Evolutionary conservation across 2,113 vertebrate species (phyloP), one percentile per base, ranked within the genome.

Genomic region (Buteo buteo): DNA sequence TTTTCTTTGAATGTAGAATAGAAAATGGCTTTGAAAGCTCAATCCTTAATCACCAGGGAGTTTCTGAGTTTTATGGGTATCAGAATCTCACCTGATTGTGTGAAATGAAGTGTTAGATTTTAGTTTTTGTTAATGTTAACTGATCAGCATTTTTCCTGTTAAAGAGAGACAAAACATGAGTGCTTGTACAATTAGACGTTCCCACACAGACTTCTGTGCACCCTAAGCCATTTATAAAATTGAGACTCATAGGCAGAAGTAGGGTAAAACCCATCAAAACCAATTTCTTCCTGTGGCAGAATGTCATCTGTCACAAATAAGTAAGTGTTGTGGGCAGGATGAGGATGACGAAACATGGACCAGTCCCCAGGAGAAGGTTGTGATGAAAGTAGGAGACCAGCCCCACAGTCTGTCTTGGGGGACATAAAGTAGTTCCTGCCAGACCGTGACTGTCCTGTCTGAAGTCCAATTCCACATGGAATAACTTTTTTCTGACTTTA

Each of bases 361-460:
- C 11, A 13, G 45, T 44, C 21, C 70, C 6, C 24, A 66, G 59
- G 32, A 58, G 45, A 79, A 25, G 29, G n/a, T 3, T 49, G 20
- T 11, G 64, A 38, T 59, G 54, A 22, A 38, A 19, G 24, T 18
- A 71, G 38, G 32, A 72, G 32, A 38, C 12, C 38, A 54, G 16
- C 28, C 50, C 40, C 24, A 9, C 38, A 11, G 1, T 3, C 14
- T 26, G 19, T 31, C 17, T 16, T 21, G 6, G 6, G 8, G 54
- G 22, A 40, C 31, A 31, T 8, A 16, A 44, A 52, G 52, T 1
- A 26, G 28, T 6, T 73, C 45, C 26, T 50, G 25, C 20, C 42
- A 49, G 38, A 13, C 22, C 0, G 0, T 12, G 36, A 17, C 9
- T 44, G 38, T 21, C 58, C 66, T n/a, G 16, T 45, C 42, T 3